Percentiles rank a stretch among this genome's conserved stretches.
Evolutionary conservation across 2,113 vertebrate genomes (phyloP).

Genomic region (Antechinus flavipes): DNA sequence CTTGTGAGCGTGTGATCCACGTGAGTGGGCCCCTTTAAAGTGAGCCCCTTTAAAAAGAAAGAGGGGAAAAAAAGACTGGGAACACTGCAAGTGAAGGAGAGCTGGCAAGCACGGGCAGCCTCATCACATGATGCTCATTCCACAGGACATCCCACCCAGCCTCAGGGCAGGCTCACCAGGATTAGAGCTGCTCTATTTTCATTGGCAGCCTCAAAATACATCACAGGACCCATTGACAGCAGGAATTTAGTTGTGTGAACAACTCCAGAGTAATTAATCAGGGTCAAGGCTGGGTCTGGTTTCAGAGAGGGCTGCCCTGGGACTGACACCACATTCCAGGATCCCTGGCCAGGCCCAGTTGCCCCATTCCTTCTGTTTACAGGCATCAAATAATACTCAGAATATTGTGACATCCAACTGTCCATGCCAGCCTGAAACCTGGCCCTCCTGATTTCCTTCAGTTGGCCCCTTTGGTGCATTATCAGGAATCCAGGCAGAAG

Average conservation of each 20-base stretch:
- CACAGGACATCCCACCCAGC: conserved; percentile 74
- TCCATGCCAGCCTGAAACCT: conserved; percentile 12
- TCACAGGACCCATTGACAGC: conserved; percentile 61
- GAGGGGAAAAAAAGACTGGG: conserved; percentile 65
- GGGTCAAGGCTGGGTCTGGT: conserved; percentile 77
- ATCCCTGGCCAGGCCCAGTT: conserved; percentile 22
- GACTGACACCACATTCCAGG: conserved; percentile 58
- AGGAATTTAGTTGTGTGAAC: conserved; percentile 78
- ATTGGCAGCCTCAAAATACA: conserved; percentile 68
- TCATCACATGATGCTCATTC: conserved; percentile 80
- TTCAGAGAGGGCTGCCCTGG: conserved; percentile 78
- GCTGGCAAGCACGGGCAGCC: conserved; percentile 63
- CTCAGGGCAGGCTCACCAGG: conserved; percentile 76
- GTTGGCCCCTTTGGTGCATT: neutral
- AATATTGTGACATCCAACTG: neutral
- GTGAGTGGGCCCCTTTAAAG: conserved; percentile 34
- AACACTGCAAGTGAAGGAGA: conserved; percentile 67
- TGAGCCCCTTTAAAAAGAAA: conserved; percentile 18
- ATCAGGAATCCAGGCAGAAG: neutral
- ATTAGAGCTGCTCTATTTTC: conserved; percentile 78
- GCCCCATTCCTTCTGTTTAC: conserved; percentile 56
- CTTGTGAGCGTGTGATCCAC: neutral
- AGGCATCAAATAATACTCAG: conserved; percentile 15
- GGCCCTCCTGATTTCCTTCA: neutral
- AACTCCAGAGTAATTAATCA: conserved; percentile 83